A percentile compares a stretch with the other conserved stretches of the same genome.
Evolutionary conservation across 2,113 vertebrate species (phyloP).

Genomic region (Podiceps cristatus): DNA sequence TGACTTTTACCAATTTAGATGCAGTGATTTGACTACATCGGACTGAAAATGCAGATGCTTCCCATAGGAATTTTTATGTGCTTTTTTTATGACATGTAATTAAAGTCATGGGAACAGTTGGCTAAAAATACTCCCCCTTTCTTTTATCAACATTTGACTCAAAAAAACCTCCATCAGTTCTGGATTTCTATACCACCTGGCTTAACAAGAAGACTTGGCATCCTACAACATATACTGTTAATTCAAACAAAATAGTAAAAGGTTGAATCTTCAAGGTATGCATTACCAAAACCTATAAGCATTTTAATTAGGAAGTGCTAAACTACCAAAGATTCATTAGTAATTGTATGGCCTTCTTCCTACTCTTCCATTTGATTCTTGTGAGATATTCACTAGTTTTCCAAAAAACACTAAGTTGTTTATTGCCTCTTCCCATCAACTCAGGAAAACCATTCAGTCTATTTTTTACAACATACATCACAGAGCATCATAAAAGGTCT

Average conservation of each 20-base stretch:
- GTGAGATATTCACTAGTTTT: not conserved
- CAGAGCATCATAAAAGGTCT: not conserved
- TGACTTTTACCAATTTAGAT: not conserved
- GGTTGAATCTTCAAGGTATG: not conserved
- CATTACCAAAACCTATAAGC: not conserved
- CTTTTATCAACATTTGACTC: not conserved
- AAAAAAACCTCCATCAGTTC: not conserved
- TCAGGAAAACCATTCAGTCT: not conserved
- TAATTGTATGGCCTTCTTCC: not conserved
- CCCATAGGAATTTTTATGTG: not conserved
- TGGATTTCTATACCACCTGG: not conserved
- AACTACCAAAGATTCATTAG: not conserved
- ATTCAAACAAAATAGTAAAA: not conserved
- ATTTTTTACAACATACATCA: not conserved
- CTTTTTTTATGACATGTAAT: not conserved
- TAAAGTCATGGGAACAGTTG: not conserved
- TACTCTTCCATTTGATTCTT: not conserved
- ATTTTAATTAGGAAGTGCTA: not conserved
- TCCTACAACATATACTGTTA: not conserved
- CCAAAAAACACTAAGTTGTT: not conserved
- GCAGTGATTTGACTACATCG: not conserved
- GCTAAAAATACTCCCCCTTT: not conserved
- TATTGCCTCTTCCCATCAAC: not conserved
- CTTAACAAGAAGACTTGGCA: not conserved
- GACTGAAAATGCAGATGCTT: not conserved